A percentile compares a stretch with the other conserved stretches of the same genome.
These are phyloP conservation scores for Gymnothorax javanicus DNA, from an alignment of 2,797 vertebrate species.

Conservation along the genomic window DNA sequence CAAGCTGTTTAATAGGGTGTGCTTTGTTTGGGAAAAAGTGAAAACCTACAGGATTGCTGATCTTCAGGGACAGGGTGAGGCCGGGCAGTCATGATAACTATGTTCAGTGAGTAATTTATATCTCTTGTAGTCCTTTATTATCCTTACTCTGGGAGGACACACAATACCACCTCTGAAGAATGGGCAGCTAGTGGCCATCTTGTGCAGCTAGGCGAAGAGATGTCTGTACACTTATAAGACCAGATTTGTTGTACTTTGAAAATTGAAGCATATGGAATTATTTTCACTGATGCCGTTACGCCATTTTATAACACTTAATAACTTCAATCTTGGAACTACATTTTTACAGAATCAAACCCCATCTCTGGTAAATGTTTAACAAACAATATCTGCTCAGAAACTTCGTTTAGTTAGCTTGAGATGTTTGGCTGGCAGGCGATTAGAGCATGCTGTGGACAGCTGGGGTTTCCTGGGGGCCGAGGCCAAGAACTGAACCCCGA, in stretches of 20 bases:
- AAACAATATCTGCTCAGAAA: background rate
- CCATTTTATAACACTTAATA: background rate
- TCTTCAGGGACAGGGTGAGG: no score
- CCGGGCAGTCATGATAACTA: background rate
- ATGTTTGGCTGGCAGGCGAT: background rate
- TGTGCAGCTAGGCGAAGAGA: background rate
- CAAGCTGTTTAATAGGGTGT: no score
- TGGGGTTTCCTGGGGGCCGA: background rate
- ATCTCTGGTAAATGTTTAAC: background rate
- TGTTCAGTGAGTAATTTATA: background rate
- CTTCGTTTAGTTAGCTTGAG: background rate
- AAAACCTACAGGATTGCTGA: no score
- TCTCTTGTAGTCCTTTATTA: background rate
- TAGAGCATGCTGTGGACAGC: background rate
- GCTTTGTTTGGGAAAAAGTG: no score
- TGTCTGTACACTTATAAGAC: background rate
- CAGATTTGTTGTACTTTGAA: background rate
- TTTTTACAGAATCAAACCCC: background rate
- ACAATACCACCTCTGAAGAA: background rate
- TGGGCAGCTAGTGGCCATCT: background rate
- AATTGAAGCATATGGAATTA: background rate
- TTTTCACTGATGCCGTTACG: background rate
- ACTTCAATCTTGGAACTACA: background rate
- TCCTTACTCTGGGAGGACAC: background rate
- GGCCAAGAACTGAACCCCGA: background rate